These are phyloP conservation scores for Gambusia yucatana DNA, from an alignment of 2,797 vertebrate genomes.

Conservation along the genomic window DNA sequence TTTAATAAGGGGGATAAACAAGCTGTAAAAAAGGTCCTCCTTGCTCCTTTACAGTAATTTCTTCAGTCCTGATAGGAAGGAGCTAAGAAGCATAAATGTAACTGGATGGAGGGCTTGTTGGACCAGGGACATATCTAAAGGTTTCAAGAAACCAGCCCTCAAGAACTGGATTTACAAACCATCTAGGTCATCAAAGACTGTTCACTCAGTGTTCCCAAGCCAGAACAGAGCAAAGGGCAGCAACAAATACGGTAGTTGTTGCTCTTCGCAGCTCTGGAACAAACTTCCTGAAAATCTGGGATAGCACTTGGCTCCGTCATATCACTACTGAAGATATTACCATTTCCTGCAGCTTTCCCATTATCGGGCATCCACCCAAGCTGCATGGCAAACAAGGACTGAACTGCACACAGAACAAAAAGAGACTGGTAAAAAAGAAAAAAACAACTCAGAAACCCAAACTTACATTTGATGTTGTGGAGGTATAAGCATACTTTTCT, in stretches of 20 bases:
- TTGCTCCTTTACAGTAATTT: background rate
- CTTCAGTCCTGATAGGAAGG: too few relatives aligned
- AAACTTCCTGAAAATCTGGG: background rate
- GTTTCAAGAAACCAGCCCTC: too few relatives aligned
- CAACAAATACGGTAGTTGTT: too few relatives aligned
- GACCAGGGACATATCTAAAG: too few relatives aligned
- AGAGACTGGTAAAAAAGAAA: background rate
- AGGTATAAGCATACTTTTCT: too few relatives aligned
- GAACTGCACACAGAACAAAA: background rate
- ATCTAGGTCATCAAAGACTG: too few relatives aligned
- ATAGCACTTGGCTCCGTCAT: background rate
- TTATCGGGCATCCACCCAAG: background rate
- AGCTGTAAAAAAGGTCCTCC: background rate
- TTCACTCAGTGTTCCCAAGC: too few relatives aligned
- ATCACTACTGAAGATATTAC: background rate
- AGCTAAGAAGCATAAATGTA: too few relatives aligned
- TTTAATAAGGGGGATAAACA: conserved; percentile 42
- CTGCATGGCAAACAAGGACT: background rate
- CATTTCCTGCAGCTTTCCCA: background rate
- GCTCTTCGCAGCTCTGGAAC: background rate
- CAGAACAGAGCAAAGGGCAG: background rate
- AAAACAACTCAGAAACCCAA: too few relatives aligned
- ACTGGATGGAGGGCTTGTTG: too few relatives aligned
- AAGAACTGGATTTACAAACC: too few relatives aligned
- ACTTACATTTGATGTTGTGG: too few relatives aligned